These are phyloP conservation scores for Thymallus thymallus DNA, from an alignment of 2,113 vertebrate genomes.

Conservation along the genomic window DNA sequence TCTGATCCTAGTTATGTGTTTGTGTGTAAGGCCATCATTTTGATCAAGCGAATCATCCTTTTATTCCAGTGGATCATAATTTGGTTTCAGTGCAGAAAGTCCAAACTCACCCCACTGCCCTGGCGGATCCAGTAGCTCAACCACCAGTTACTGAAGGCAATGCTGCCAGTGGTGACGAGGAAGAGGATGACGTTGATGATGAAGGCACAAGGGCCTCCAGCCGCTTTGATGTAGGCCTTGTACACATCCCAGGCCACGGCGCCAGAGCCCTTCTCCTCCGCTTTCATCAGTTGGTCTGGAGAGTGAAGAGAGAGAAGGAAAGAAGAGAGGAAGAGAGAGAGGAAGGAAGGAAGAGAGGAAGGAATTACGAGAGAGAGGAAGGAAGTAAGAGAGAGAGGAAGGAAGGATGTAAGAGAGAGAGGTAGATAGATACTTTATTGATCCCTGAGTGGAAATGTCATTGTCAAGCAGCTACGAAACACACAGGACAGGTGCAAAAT, in stretches of 20 bases:
- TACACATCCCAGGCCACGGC: slow-evolving; percentile 75
- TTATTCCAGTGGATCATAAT: slow-evolving; percentile 6
- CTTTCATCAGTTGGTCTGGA: slow-evolving; percentile 72
- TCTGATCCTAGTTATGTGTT: no score
- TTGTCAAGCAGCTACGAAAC: no score
- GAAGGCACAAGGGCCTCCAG: slow-evolving; percentile 72
- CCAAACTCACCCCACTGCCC: slow-evolving; percentile 73
- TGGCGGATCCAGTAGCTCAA: slow-evolving; percentile 80
- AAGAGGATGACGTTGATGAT: slow-evolving; percentile 74
- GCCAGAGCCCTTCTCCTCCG: slow-evolving; percentile 76
- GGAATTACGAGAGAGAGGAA: not conserved
- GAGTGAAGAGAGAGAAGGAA: not conserved
- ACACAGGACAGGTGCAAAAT: no score
- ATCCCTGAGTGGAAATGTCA: no score
- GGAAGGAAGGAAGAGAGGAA: slow-evolving; percentile 1
- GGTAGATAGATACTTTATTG: no score
- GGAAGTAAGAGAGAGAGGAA: no score
- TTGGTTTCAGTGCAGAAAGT: not conserved
- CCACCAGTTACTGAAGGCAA: slow-evolving; percentile 82
- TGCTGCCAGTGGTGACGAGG: slow-evolving; percentile 75
- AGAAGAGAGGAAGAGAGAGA: not conserved
- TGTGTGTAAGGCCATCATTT: no score
- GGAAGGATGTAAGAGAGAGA: no score
- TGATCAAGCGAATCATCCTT: slow-evolving; percentile 4
- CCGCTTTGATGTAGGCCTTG: slow-evolving; percentile 76